Evolutionary conservation across 2,888 invertebrate species (phyloP), one percentile per base, ranked within the genome.

Genomic region (Axea sp.): DNA sequence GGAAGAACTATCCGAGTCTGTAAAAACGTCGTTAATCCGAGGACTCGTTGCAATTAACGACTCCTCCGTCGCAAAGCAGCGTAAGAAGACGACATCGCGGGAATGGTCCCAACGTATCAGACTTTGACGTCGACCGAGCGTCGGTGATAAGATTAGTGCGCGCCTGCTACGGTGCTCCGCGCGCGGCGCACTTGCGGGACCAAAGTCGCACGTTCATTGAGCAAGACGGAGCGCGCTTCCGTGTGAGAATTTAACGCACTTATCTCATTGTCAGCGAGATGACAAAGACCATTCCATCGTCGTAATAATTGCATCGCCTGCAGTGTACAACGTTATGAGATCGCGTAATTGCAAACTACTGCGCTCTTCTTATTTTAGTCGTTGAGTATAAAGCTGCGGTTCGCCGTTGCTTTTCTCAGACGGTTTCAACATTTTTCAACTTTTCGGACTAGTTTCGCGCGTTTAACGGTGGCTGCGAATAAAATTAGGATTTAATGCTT

Each of bases 191-290:
- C 45, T 55, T 9, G 55, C 9, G 67, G 28, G 55, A 55, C 26
- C 33, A 15, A 60, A 71, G 69, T 71, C 71, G 39, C 71, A 71
- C 71, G 71, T 57, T 64, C 71, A 71, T 71, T 57, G 55, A 62
- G 53, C 45, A 55, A 62, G 62, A 19, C 55, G 15, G 39, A 6
- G 35, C 33, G 51, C 26, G 49, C 57, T 71, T 71, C 71, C 62
- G 71, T 35, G 60, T 64, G 71, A 71, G 71, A 71, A 71, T 57
- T 71, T 41, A 26, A 71, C 62, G 71, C 71, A 62, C 60, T 71
- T 49, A 64, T 19, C 39, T 53, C 62, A 71, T 71, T 64, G 71
- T 71, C 39, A 62, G 39, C 41, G 11, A 22, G 17, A 47, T 57
- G 71, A 71, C 62, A 71, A 71, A 71, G 71, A 71, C 71, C 33